Evolutionary conservation across 2,888 invertebrate genomes (phyloP), one percentile per base, ranked within the genome.

Genomic region (Euzetes globulus): DNA sequence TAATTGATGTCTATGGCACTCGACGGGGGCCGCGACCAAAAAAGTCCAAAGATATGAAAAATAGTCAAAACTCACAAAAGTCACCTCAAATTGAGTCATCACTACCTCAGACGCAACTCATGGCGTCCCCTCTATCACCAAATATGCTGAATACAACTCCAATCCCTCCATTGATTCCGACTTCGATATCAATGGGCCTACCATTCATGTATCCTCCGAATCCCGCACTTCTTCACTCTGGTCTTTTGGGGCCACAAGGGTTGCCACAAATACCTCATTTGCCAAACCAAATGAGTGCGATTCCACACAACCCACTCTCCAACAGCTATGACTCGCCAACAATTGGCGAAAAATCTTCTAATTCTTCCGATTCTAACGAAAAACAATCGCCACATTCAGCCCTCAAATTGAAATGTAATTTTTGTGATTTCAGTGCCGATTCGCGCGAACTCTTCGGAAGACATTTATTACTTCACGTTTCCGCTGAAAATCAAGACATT

Each of bases 1-100:
- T 94, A 19, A 92, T 95, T 74, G 94, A 94, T 82, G 90, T 94
- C 0, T 93, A 94, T 80, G 94, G 94, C 41, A 92, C 92, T 0
- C 86, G 93, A 4, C 87, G 94, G 1, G 94, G 94, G 0, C 94
- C 94, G 0, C 91, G 92, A 80, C 75, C 80, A 15, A 81, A 83
- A 78, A 80, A 82, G 50, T 13, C 29, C 19, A 70, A 70, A 25
- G n/a, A 37, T 19, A 7, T 3, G 4, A 65, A 65, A 33, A 65
- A 19, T 19, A 17, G 22, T 33, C 41, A 68, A 17, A 27, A 33
- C 50, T n/a, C 19, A 13, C 22, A 45, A 13, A 70, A 45, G 70
- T 70, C 70, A 70, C 25, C 19, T 7, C 70, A 22, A 45, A 45
- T 5, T 6, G 41, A 41, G 37, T 70, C 70, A 27, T 25, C 70